A percentile compares a stretch with the other conserved stretches of the same genome.
Conservation (phyloP, 2,797 vertebrate genomes). For the Thaleichthys pacificus region DNA sequence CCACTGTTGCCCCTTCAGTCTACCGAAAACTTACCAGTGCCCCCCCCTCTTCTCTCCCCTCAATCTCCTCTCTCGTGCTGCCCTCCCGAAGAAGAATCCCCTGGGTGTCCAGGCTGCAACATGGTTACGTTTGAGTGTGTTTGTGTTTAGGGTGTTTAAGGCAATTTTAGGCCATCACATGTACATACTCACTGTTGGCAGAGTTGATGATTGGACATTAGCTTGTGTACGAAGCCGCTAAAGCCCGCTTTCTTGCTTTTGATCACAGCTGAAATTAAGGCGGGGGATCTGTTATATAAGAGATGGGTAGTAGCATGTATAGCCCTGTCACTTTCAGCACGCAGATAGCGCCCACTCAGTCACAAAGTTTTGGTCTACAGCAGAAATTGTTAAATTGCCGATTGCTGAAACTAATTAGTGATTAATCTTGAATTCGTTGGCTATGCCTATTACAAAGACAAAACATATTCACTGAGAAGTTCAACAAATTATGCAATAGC, state of each 20-base stretch:
- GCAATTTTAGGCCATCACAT: background rate
- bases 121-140: background rate
- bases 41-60: constrained; percentile 28
- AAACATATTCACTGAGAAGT: background rate
- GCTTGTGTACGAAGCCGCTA: constrained; percentile 68
- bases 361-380: background rate
- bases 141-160: background rate
- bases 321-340: background rate
- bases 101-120: constrained; percentile 53
- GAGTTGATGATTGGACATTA: constrained; percentile 61
- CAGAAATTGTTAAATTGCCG: background rate
- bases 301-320: constrained; percentile 12
- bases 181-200: constrained; percentile 66
- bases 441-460: background rate
- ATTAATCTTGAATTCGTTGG: background rate
- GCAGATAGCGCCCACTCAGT: background rate
- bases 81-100: constrained; percentile 50
- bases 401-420: background rate
- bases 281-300: constrained; percentile 41
- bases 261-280: constrained; percentile 66
- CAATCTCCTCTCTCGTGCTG: constrained; percentile 35
- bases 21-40: constrained; percentile 42
- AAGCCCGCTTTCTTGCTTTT: constrained; percentile 74
- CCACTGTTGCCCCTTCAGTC: background rate
- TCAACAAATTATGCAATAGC: background rate